Base-by-base conservation (phyloP, 2,113 vertebrate species). In the Sylvilagus bachmani region DNA sequence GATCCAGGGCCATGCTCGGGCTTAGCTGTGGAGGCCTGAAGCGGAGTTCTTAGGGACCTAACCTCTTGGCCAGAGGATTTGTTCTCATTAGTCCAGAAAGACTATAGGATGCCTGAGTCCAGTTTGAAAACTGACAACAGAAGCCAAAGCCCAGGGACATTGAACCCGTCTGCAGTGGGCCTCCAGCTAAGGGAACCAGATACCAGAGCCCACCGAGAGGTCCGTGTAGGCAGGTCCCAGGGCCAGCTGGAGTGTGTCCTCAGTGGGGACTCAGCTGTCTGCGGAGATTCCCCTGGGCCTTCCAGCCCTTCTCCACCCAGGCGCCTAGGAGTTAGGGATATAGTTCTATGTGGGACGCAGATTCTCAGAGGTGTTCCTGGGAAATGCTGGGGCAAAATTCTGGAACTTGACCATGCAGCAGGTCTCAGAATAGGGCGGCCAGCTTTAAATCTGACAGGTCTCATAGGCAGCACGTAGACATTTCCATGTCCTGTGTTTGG, bases 71-170 rank as follows among this genome's bases (percentile, higher is more conserved):
- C 4, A 31, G 44, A 89, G 24, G 53, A 77, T 38, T 77, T 6
- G 36, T 89, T 67, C 36, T 73, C 27, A 84, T 51, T 75, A 95
- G 44, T 36, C 77, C 33, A 25, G 49, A 73, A 80, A 83, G 88
- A n/a, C 33, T 12, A 9, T 1, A 33, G 69, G 79, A 51, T 25
- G 27, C 75, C 69, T 2, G 8, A 44, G 4, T 36, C 62, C 24
- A 49, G 1, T 61, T 12, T 38, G 49, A 91, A 44, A 81, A 36
- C 67, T 9, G 22, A 22, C 6, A 31, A 5, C 12, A 53, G 31
- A 53, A 67, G 27, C 38, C 10, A 74, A 62, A 69, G 51, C 51
- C 24, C 27, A 14, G 25, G 38, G n/a, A n/a, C 14, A 16, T 29
- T 10, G 27, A 24, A 44, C 22, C 27, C 5, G 31, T 67, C 24